These are phyloP conservation scores for Tricholauxania praeusta DNA, from an alignment of 2,888 invertebrate species.

Conservation along the genomic window DNA sequence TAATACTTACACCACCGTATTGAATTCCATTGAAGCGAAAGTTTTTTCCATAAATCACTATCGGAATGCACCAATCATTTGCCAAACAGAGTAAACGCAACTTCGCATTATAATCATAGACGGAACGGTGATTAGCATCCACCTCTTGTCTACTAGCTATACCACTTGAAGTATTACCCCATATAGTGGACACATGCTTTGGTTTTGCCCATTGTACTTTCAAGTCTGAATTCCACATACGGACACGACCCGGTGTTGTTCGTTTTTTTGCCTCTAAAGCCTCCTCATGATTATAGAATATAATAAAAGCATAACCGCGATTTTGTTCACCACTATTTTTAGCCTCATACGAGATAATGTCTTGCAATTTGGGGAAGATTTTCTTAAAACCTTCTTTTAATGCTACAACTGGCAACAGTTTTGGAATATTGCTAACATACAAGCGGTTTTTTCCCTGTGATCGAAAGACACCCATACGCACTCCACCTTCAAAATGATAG, in stretches of 20 bases:
- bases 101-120: slow-evolving; percentile 52
- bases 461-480: slow-evolving; percentile 48
- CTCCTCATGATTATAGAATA: slow-evolving; percentile 52
- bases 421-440: slow-evolving; percentile 53
- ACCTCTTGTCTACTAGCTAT: background rate
- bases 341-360: slow-evolving; percentile 43
- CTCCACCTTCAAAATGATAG: slow-evolving; percentile 48
- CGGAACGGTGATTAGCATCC: background rate
- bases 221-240: slow-evolving; percentile 53
- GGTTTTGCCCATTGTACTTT: slow-evolving; percentile 55
- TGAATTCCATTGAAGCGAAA: slow-evolving; percentile 45
- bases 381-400: slow-evolving; percentile 47
- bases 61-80: slow-evolving; percentile 53
- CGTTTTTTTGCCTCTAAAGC: slow-evolving; percentile 54
- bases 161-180: background rate
- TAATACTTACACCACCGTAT: slow-evolving; percentile 52
- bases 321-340: slow-evolving; percentile 42
- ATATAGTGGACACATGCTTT: slow-evolving; percentile 36
- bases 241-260: slow-evolving; percentile 48
- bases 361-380: slow-evolving; percentile 49
- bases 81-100: slow-evolving; percentile 55
- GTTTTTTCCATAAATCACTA: slow-evolving; percentile 52
- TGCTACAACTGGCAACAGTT: slow-evolving; percentile 43
- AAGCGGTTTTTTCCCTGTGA: slow-evolving; percentile 55
- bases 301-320: slow-evolving; percentile 54